Base-by-base conservation (phyloP, 2,888 invertebrate species). In the Linnaemya tessellans region DNA sequence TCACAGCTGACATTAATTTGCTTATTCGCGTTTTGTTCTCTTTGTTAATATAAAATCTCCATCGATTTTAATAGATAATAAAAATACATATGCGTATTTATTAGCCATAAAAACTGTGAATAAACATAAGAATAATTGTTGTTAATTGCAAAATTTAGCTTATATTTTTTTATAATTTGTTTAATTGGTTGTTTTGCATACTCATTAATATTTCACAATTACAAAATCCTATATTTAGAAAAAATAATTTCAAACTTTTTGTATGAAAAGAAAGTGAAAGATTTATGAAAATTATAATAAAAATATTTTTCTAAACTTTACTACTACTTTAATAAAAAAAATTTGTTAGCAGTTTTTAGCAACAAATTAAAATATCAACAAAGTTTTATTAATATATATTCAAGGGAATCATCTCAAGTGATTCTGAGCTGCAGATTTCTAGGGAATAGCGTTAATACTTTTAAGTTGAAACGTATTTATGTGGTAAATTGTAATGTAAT, bases 21-120 rank as follows among this genome's bases (percentile, higher is more conserved):
- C n/a, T n/a, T n/a, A n/a, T n/a, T n/a, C n/a, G n/a, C n/a, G n/a
- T n/a, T n/a, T n/a, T 64, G 56, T 9, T 58, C 1, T 35, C 56
- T 67, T 46, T 58, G 56, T 75, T 56, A 74, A 71, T 79, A 75
- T 43, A 64, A 79, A 62, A 20, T 56, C 18, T 82, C 20, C 60
- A 80, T 75, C 35, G 62, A 67, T 75, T 82, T 82, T 79, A 79
- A 60, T 79, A 65, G 71, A 85, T 71, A 70, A 68, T 64, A 70
- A 71, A 75, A 70, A 43, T 5, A 65, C 8, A 11, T 56, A 5
- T 49, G 18, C 5, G 7, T 43, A 43, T 60, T 62, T 49, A 35
- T 80, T 58, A 64, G 67, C 81, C 74, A 74, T 81, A 77, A 67
- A 75, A 82, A 65, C 46, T 35, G 60, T 79, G 43, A 62, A 46